phyloP scores from a whole-genome alignment of 2,797 vertebrate species.

The Tragopan temminckii region DNA sequence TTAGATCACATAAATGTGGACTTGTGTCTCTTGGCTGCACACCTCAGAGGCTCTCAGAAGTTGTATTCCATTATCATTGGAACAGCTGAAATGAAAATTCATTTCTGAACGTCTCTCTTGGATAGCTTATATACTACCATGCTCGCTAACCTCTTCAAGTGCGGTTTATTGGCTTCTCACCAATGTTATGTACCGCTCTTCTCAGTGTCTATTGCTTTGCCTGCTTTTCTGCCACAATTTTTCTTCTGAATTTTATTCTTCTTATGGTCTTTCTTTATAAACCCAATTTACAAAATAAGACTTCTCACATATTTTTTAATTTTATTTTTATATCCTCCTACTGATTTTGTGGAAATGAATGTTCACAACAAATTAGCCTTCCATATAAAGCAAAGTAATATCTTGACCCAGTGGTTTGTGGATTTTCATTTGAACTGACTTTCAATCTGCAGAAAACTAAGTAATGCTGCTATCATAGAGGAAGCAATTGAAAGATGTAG shows the following conservation, averaged over 20 bases:
- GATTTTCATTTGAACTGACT: neutral
- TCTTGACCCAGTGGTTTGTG: neutral
- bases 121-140: fast-evolving
- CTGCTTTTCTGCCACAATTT: neutral
- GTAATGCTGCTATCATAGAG: neutral
- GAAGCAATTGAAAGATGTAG: neutral
- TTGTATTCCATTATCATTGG: neutral
- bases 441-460: neutral
- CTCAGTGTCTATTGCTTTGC: neutral
- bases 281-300: neutral
- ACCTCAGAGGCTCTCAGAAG: neutral
- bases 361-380: neutral
- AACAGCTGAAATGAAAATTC: neutral
- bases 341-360: neutral
- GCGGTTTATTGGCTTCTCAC: neutral
- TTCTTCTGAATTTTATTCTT: neutral
- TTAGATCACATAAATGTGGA: neutral
- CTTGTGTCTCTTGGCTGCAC: neutral
- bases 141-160: neutral
- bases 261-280: neutral
- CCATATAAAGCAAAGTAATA: neutral
- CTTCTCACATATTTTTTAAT: neutral
- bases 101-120: neutral
- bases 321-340: neutral
- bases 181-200: neutral